Conservation (phyloP, 23 tunicate species). For the Corella eumyota region DNA sequence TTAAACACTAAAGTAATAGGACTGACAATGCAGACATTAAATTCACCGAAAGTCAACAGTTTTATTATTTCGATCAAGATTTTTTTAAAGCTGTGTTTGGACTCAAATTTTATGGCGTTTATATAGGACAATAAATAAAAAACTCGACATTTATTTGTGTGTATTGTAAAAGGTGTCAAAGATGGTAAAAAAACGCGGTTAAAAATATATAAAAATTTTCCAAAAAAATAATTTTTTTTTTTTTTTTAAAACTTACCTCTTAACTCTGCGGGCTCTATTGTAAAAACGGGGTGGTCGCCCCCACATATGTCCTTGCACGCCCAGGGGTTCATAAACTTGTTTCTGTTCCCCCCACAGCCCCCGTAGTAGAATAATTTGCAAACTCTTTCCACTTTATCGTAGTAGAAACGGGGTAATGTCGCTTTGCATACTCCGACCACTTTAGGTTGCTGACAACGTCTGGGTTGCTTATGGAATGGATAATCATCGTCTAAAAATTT, state of each 20-base stretch:
- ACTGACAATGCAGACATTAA: too few species aligned
- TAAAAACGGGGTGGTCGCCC: conserved; percentile 27
- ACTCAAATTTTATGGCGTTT: too few species aligned
- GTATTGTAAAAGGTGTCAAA: too few species aligned
- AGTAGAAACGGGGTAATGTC: conserved; percentile 55
- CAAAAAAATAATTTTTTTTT: neutral
- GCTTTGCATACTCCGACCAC: conserved; percentile 39
- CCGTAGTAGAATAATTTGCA: conserved; percentile 54
- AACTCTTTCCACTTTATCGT: conserved; percentile 32
- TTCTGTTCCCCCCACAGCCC: conserved; percentile 57
- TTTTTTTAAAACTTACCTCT: neutral
- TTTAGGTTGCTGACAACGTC: conserved; percentile 15
- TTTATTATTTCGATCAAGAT: too few species aligned
- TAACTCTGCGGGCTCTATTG: neutral
- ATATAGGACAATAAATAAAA: too few species aligned
- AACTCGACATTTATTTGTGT: too few species aligned
- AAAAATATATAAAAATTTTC: too few species aligned
- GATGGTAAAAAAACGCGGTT: too few species aligned
- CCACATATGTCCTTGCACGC: conserved; percentile 59
- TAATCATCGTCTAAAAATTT: conserved; percentile 14
- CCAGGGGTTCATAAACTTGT: conserved; percentile 54
- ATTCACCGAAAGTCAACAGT: too few species aligned
- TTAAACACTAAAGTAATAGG: too few species aligned
- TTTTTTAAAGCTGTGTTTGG: too few species aligned
- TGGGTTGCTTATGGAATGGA: neutral